Base-by-base conservation (phyloP, 2,888 invertebrate genomes). In the Helleia helle region DNA sequence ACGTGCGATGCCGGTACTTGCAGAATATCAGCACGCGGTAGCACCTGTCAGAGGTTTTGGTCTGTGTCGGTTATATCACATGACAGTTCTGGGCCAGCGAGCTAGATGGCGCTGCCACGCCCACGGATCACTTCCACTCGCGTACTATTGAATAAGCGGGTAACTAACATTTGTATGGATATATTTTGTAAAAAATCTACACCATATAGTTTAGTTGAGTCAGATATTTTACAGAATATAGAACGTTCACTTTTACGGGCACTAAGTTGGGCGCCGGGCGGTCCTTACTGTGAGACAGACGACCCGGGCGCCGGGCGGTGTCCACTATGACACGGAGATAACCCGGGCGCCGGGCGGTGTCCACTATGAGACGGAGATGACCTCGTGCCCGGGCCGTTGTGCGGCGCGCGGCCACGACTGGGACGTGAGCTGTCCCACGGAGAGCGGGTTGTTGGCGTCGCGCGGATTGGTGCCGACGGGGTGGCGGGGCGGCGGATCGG, bases 391-490 rank as follows among this genome's bases (percentile, higher is more conserved):
- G 36, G 79, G 71, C 31, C 79, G 56, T 14, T 77, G 69, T 6
- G 80, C 67, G 28, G 81, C 65, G 5, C 84, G 63, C 0, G 83
- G 80, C 84, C 84, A 80, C 25, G 69, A 66, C 54, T 92, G 91
- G 55, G 93, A 93, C 46, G 94, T 95, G 55, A 96, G 86, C 79
- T 95, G 95, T 62, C 95, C 95, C 44, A 96, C 94, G 72, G 94
- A 95, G 29, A 96, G 86, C 42, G 96, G 96, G 86, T 96, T 95
- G 85, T 96, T 96, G 52, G 93, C 91, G 83, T 96, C 95, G 56
- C 94, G 91, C 28, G 95, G 95, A 81, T 95, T 95, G 34, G 95
- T 94, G 45, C 95, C 95, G 42, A 95, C 94, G 28, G 95, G 95
- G 72, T 93, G 90, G 50, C 95, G 76, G 25, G 75, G 80, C 38